Evolutionary conservation across 2,888 invertebrate species (phyloP), one percentile per base, ranked within the genome.

Genomic region (Carpatolechia fugitivella): DNA sequence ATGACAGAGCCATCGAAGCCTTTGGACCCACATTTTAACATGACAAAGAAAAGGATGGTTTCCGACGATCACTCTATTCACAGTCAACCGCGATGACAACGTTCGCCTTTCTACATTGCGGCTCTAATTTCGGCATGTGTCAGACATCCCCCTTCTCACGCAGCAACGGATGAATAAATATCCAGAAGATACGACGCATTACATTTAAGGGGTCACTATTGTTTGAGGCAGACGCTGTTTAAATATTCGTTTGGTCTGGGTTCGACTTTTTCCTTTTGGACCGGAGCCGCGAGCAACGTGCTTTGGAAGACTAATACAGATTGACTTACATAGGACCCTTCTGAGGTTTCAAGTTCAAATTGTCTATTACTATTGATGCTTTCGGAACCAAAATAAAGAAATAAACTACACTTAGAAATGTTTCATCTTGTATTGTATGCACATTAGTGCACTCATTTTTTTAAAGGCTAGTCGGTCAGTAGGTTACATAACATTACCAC

Each of bases 251-350:
- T 41, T 18, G 40, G 40, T 41, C 40, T 18, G 18, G 18, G 18
- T 18, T 41, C 6, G 24, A 24, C 24, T 41, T 35, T 35, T 41
- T 41, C 20, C 40, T 20, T 41, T 41, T 41, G 10, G 11, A 18
- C 20, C 18, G 10, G 5, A 41, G 40, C 18, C 20, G 16, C 18
- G 8, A 41, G 40, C 40, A 41, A 41, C 40, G 40, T 41, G 40
- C 40, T 16, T 41, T 41, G 40, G 11, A 41, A 72, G 73, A 73
- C 69, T 61, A 62, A 64, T 65, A 30, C n/a, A 13, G 10, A 2
- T 8, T 3, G 30, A 46, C 29, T 46, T 46, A 46, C 24, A 46
- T 46, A 46, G 3, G 41, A 10, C 41, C 41, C 16, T 41, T 41
- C 3, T 16, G 33, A 2, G 63, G 60, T 60, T 52, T 55, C 47